Base-by-base conservation (phyloP, 2,888 invertebrate species). In the Harpalus rubripes region DNA sequence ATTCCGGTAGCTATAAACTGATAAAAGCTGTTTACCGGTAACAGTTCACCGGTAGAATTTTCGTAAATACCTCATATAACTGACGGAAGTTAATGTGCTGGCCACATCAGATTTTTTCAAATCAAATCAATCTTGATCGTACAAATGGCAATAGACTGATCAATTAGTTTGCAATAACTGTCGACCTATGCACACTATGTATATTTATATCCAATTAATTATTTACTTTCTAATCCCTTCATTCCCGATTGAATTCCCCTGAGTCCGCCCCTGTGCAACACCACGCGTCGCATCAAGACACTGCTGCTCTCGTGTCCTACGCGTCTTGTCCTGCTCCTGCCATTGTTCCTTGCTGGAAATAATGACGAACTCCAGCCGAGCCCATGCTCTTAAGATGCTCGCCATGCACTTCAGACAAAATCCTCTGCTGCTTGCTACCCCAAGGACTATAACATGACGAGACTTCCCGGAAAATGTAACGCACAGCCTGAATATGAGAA, bases 281-380 rank as follows among this genome's bases (percentile, higher is more conserved):
- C 68, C 32, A 68, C 18, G 63, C 22, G 22, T 68, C 15, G 39
- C 41, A 52, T 52, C 44, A 52, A 12, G 12, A 52, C 32, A 32
- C 44, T 52, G 44, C 7, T 52, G 44, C 32, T 41, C 72, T 78
- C 58, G 78, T 78, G 76, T 32, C 58, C 58, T 78, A 58, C 78
- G 78, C 78, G 78, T 78, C 32, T 81, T 80, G 81, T 65, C 44
- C 81, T 44, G 41, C 15, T 65, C 44, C 81, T 44, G 63, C 15
- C 81, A 81, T 61, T 63, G 63, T 81, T 63, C 80, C 44, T 41
- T 15, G 56, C 32, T 18, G 58, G 39, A 83, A 83, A 83, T 83
- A 83, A 83, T 83, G 83, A 83, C 61, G 83, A 74, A 72, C 83
- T 83, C 74, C 41, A 82, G 56, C 56, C 52, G 32, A 61, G 16